These are phyloP conservation scores for Montipora sp. DNA, from an alignment of 64 coral and sea anemone genomes.

Conservation along the genomic window DNA sequence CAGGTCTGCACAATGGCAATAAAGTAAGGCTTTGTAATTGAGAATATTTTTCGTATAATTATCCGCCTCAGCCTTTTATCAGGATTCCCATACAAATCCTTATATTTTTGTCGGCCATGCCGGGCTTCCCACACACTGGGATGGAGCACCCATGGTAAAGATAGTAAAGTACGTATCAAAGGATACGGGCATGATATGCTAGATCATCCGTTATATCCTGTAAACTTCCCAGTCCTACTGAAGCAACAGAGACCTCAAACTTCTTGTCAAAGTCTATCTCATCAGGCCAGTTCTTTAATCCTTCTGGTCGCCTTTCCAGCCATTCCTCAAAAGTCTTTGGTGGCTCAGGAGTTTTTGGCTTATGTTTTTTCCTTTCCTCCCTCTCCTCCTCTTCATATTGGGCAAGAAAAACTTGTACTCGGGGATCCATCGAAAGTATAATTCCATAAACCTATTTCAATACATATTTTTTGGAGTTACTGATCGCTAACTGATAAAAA, in stretches of 20 bases:
- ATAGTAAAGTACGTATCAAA: background rate
- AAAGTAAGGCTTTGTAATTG: no score
- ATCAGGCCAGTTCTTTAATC: slow-evolving; percentile 73
- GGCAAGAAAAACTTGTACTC: slow-evolving; percentile 87
- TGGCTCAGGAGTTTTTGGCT: slow-evolving; percentile 53
- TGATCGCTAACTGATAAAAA: background rate
- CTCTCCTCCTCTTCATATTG: slow-evolving; percentile 68
- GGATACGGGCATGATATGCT: slow-evolving; percentile 84
- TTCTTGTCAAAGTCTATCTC: slow-evolving; percentile 23
- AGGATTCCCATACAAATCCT: no score
- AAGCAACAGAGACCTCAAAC: slow-evolving; percentile 55
- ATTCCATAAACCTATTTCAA: background rate
- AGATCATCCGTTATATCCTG: slow-evolving; percentile 84
- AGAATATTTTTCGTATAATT: no score
- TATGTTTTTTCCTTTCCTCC: slow-evolving; percentile 62
- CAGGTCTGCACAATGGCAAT: no score
- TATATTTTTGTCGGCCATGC: no score
- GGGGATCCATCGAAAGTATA: slow-evolving; percentile 66
- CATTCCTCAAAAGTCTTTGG: slow-evolving; percentile 79
- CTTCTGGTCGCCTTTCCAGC: slow-evolving; percentile 47
- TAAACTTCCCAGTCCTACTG: slow-evolving; percentile 85
- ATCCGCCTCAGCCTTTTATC: no score
- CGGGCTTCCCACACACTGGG: no score
- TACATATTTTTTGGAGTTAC: background rate
- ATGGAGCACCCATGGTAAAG: no score